phyloP scores from a whole-genome alignment of 2,797 vertebrate genomes.

The Syngnathus rostellatus region DNA sequence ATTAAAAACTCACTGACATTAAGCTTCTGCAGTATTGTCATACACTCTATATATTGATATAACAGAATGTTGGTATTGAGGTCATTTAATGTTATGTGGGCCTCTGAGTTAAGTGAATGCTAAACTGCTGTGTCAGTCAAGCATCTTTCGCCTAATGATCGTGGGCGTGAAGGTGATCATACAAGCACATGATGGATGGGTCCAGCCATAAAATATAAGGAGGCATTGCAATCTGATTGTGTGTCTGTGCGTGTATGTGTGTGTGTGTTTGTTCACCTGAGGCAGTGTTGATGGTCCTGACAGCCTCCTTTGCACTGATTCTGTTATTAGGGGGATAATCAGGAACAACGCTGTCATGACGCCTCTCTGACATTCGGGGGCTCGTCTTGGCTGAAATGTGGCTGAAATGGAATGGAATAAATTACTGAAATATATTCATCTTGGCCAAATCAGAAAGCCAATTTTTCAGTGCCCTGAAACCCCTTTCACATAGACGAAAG shows the following conservation, averaged over 20 bases:
- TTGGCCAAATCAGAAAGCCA: neutral
- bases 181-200: constrained; percentile 16
- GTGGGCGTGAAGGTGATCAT: constrained; percentile 19
- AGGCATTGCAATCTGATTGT: constrained; percentile 1
- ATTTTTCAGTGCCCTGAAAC: neutral
- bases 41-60: neutral
- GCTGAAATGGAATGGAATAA: constrained; percentile 52
- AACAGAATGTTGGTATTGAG: neutral
- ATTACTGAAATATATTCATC: constrained; percentile 1
- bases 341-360: constrained; percentile 68
- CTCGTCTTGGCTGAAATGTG: constrained; percentile 73
- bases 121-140: constrained; percentile 27
- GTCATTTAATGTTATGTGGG: neutral
- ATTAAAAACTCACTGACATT: neutral
- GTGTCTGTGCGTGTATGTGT: constrained; percentile 9
- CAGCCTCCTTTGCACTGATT: constrained; percentile 69
- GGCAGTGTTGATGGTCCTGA: constrained; percentile 75
- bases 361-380: constrained; percentile 62
- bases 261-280: constrained; percentile 53
- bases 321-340: constrained; percentile 76
- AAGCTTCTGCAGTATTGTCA: neutral
- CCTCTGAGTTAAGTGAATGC: constrained; percentile 4
- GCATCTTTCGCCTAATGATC: constrained; percentile 9
- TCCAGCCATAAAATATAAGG: constrained; percentile 6
- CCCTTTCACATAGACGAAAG: neutral